Conservation (phyloP, 2,888 invertebrate species). For the Platerodrilus igneus region DNA sequence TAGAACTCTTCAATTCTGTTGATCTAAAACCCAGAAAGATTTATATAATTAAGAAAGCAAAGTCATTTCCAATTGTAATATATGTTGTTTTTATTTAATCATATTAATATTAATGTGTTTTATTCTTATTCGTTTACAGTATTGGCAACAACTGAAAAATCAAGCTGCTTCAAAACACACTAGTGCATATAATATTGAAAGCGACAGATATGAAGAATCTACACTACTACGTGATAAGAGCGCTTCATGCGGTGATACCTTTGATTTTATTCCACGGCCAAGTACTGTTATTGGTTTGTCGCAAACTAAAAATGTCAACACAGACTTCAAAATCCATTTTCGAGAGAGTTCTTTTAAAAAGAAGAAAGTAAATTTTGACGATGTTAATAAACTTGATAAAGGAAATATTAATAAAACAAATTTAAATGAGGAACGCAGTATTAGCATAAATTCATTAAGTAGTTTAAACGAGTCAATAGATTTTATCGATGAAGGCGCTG, state of each 20-base stretch:
- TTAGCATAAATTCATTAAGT: conserved; percentile 44
- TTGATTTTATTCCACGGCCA: conserved; percentile 65
- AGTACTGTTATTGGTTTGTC: conserved; percentile 52
- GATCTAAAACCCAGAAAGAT: no score
- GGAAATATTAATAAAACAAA: conserved; percentile 22
- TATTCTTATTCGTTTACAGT: conserved; percentile 49
- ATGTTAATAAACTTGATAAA: conserved; percentile 15
- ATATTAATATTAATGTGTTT: no score
- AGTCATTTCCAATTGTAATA: conserved; percentile 10
- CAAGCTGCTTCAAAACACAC: conserved; percentile 49
- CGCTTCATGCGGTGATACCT: conserved; percentile 70
- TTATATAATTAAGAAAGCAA: no score
- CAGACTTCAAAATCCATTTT: conserved; percentile 39
- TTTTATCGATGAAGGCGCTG: conserved; percentile 46
- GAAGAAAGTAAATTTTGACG: conserved; percentile 44
- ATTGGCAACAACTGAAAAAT: conserved; percentile 69
- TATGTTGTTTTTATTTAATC: conserved; percentile 15
- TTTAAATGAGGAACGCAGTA: conserved; percentile 42
- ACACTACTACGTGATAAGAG: conserved; percentile 70
- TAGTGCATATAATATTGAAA: conserved; percentile 45
- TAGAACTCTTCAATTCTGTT: no score
- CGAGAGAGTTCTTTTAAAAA: conserved; percentile 36
- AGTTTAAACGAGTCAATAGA: conserved; percentile 44
- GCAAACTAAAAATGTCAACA: conserved; percentile 25
- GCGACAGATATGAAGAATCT: conserved; percentile 44